Base-by-base conservation (phyloP, 2,113 vertebrate species). In the Collichthys lucidus region DNA sequence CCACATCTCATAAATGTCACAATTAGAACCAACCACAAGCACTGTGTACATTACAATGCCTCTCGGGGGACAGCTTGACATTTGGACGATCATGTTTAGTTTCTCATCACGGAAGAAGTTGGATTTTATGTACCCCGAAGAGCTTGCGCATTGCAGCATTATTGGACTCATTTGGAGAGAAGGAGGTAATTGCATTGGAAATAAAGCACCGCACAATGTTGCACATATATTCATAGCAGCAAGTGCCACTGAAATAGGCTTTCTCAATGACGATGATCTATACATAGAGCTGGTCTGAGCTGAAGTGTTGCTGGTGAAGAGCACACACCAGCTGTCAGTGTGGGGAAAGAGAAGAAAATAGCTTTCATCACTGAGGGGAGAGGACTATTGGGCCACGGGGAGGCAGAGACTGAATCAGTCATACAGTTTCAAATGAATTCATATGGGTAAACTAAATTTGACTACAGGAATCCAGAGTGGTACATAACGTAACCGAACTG, bases 1-100 rank as follows among this genome's bases (percentile, higher is more conserved):
- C 76, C 84, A 90, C 84, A 81, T 91, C 85, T 92, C 90, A 92
- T 92, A 93, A 93, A 93, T 93, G 91, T 91, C 92, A 93, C 89
- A 92, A 93, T 92, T 93, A 94, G 90, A 92, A 87, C 76, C 74
- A 90, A 91, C 87, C 86, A 83, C 80, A 61, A 86, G 82, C 88
- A 79, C 69, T 82, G 83, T 90, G 89, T 89, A 84, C 79, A 85
- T 93, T 91, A 81, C 86, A 82, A 82, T 82, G 73, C 82, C 76
- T 91, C 91, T 85, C 77, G 66, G 85, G 89, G 91, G 91, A 83
- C 82, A 84, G 72, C 82, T 91, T 94, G 93, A 91, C 91, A 93
- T 94, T 94, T 93, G 89, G 86, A 93, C 91, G 85, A 89, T 91
- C 88, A 83, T 90, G 92, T 90, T 24, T 59, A 86, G 80, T 81